A percentile compares a stretch with the other conserved stretches of the same genome.
These are phyloP conservation scores for Myxocyprinus asiaticus DNA, from an alignment of 2,113 vertebrate genomes.

Conservation along the genomic window DNA sequence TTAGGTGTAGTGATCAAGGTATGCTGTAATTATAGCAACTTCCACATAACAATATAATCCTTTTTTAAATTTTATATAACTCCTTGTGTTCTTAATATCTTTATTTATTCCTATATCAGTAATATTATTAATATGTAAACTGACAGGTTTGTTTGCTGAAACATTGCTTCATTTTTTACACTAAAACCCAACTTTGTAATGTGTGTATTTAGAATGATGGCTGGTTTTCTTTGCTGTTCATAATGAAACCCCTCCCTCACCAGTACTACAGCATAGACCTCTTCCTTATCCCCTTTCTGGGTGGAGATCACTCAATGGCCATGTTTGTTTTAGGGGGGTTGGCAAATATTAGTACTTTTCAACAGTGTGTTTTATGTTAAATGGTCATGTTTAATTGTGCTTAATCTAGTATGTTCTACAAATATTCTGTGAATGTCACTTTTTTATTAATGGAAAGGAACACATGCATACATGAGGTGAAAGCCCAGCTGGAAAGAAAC, in stretches of 20 bases:
- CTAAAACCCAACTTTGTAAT: not conserved
- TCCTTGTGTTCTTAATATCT: not conserved
- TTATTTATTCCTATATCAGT: not conserved
- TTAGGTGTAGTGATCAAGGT: not conserved
- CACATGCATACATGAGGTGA: too few species aligned
- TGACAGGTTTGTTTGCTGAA: not conserved
- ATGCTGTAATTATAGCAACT: not conserved
- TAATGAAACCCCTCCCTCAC: constrained; percentile 12
- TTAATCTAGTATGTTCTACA: too few species aligned
- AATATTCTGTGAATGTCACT: too few species aligned
- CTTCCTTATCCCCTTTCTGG: constrained; percentile 25
- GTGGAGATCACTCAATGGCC: constrained; percentile 38
- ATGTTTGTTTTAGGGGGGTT: constrained; percentile 47
- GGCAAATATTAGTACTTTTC: constrained; percentile 28
- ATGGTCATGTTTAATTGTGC: too few species aligned
- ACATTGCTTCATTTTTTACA: not conserved
- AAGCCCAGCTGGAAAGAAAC: too few species aligned
- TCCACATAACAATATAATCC: constrained; percentile 3
- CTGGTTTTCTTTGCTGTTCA: constrained; percentile 36
- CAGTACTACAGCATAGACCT: constrained; percentile 16
- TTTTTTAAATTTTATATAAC: not conserved
- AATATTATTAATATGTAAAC: not conserved
- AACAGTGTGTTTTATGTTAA: too few species aligned
- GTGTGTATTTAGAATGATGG: constrained; percentile 13
- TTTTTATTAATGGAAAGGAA: too few species aligned